phyloP scores from a whole-genome alignment of 2,797 vertebrate species.

The Hydrocynus forskahlii region DNA sequence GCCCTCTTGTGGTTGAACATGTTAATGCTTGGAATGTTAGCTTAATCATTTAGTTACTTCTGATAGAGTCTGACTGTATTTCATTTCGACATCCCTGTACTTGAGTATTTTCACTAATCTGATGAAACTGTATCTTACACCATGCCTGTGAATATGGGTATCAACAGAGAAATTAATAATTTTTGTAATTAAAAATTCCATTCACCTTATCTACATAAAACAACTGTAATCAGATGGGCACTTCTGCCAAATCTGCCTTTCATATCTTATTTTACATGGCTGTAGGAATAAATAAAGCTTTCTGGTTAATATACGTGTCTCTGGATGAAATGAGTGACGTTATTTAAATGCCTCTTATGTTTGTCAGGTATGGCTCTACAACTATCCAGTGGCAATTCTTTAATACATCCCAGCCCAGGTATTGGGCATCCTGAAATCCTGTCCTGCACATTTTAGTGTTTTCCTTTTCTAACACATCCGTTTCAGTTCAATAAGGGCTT shows the following conservation, averaged over 20 bases:
- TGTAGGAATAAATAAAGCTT: conserved; percentile 18
- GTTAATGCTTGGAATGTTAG: not conserved
- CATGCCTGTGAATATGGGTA: not conserved
- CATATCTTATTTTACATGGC: not conserved
- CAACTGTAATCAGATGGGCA: conserved; percentile 15
- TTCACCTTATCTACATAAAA: conserved; percentile 7
- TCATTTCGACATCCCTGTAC: not conserved
- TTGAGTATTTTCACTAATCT: not conserved
- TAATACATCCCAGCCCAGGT: not conserved
- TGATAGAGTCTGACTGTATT: not conserved
- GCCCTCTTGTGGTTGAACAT: conserved; percentile 3
- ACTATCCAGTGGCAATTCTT: too few relatives aligned
- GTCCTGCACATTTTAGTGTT: not conserved
- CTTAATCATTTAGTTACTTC: conserved; percentile 1
- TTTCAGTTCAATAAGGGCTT: too few relatives aligned
- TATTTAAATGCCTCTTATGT: not conserved
- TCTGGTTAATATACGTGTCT: conserved; percentile 1
- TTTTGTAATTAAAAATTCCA: not conserved
- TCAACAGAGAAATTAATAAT: not conserved
- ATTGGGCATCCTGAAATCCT: not conserved
- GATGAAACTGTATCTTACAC: not conserved
- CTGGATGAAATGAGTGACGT: not conserved
- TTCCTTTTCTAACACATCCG: not conserved
- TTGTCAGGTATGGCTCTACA: not conserved
- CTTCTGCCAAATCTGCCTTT: conserved; percentile 28